Evolutionary conservation across 2,113 vertebrate genomes (phyloP).

Genomic region (Clarias magur): DNA sequence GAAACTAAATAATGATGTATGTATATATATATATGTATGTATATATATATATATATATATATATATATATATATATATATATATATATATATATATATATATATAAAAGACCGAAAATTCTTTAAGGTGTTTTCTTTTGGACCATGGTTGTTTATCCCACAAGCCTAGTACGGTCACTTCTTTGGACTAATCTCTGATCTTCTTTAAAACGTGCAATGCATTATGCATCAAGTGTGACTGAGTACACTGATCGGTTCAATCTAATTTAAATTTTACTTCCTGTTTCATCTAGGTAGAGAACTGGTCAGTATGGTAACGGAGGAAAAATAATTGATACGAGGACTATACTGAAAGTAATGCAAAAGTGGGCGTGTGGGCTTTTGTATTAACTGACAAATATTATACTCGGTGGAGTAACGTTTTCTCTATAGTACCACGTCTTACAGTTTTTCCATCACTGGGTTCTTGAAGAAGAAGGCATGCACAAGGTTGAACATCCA

Average conservation of each 20-base stretch:
- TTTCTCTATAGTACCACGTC: no score
- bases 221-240: background rate
- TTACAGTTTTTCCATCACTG: no score
- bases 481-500: no score
- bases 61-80: background rate
- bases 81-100: background rate
- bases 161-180: background rate
- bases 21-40: background rate
- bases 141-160: background rate
- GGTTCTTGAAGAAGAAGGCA: no score
- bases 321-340: background rate
- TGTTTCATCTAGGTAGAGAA: background rate
- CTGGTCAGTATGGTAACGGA: background rate
- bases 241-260: background rate
- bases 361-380: no score
- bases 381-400: no score
- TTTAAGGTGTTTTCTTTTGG: background rate
- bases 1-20: background rate
- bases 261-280: background rate
- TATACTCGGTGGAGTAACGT: no score
- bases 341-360: no score
- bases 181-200: background rate
- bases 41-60: background rate
- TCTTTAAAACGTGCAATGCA: background rate
- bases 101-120: background rate